Percentiles rank a stretch among this genome's conserved stretches.
phyloP scores from a whole-genome alignment of 2,113 vertebrate species.

The Ictalurus punctatus region DNA sequence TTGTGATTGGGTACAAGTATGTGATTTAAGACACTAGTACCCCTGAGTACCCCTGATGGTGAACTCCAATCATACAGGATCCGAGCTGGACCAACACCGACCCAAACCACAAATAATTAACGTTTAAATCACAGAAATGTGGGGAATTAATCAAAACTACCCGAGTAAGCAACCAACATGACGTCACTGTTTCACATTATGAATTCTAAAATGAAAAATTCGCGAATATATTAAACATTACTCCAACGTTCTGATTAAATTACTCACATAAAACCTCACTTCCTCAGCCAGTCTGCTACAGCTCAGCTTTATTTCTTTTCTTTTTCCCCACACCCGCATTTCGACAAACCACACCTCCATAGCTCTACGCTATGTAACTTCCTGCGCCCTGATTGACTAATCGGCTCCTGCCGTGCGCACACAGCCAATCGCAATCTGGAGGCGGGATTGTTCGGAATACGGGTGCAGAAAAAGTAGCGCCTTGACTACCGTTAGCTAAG shows the following conservation, averaged over 20 bases:
- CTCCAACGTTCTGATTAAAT: neutral
- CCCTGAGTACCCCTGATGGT: neutral
- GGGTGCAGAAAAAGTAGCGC: neutral
- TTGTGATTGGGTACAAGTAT: neutral
- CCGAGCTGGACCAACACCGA: neutral
- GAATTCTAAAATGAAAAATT: neutral
- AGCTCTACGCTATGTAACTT: rapidly evolving
- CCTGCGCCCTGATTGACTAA: neutral
- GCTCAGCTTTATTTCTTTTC: neutral
- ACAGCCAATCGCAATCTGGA: neutral
- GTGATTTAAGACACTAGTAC: too few relatives aligned
- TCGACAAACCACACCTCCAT: neutral
- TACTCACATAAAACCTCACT: neutral
- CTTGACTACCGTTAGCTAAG: neutral
- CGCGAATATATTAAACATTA: neutral
- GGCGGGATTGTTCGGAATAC: neutral
- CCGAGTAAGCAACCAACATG: neutral
- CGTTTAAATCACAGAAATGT: neutral
- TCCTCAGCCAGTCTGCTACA: neutral
- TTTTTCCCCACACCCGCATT: neutral
- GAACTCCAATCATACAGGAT: neutral
- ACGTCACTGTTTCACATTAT: neutral
- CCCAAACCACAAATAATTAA: neutral
- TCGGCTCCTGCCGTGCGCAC: rapidly evolving
- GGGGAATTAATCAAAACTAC: too few relatives aligned